Conservation (phyloP, 2,113 vertebrate species). For the Catharus fuscescens region DNA sequence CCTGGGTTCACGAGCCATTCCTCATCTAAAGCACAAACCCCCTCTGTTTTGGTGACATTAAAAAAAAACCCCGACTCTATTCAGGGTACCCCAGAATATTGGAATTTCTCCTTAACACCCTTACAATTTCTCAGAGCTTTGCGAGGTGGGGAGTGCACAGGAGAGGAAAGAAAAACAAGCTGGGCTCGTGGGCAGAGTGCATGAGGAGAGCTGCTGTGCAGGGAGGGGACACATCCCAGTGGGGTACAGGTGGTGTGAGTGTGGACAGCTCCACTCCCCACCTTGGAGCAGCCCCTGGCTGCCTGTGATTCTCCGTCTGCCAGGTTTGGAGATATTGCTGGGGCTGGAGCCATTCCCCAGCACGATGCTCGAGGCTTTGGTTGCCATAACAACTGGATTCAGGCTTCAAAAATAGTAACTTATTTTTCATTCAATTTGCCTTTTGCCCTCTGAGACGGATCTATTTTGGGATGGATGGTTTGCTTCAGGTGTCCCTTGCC, state of each 20-base stretch:
- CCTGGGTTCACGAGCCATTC: background rate
- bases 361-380: constrained; percentile 60
- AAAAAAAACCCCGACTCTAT: background rate
- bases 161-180: background rate
- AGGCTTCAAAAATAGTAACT: constrained; percentile 79
- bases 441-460: constrained; percentile 65
- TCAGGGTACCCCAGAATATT: background rate
- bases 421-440: constrained; percentile 75
- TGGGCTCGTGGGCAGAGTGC: accelerated
- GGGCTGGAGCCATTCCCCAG: constrained; percentile 18
- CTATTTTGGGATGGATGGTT: constrained; percentile 54
- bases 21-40: background rate
- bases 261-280: background rate
- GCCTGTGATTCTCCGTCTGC: background rate
- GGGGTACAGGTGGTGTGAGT: background rate
- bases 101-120: background rate
- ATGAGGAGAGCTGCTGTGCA: accelerated
- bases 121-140: background rate
- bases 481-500: constrained; percentile 28
- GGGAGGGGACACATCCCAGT: accelerated
- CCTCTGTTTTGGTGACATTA: accelerated
- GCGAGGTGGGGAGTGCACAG: background rate
- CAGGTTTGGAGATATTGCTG: background rate
- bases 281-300: background rate
- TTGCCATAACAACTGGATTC: constrained; percentile 79